phyloP scores from a whole-genome alignment of 2,888 invertebrate genomes.

The Agonopterix alstromeriana region DNA sequence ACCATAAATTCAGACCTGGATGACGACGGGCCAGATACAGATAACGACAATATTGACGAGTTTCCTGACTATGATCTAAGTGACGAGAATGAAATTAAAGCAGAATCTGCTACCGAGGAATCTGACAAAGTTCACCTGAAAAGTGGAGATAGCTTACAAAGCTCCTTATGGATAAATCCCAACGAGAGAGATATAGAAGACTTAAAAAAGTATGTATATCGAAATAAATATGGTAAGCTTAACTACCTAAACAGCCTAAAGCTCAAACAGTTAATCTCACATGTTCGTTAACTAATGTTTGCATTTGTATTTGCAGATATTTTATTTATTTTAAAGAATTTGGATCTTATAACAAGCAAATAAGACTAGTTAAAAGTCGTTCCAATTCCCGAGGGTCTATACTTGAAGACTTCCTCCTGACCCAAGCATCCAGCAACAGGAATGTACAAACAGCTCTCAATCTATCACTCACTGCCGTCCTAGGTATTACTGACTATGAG shows the following conservation, averaged over 20 bases:
- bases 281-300: neutral
- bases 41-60: constrained; percentile 50
- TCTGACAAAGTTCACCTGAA: constrained; percentile 35
- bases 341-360: constrained; percentile 67
- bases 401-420: constrained; percentile 52
- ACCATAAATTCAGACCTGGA: constrained; percentile 60
- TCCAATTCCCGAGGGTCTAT: constrained; percentile 68
- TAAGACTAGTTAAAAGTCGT: constrained; percentile 57
- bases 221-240: no score
- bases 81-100: constrained; percentile 42
- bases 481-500: constrained; percentile 48
- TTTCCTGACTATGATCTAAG: constrained; percentile 57
- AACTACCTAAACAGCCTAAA: no score
- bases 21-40: constrained; percentile 51
- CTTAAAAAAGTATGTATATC: constrained; percentile 60
- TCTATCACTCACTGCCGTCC: constrained; percentile 35
- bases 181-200: constrained; percentile 74
- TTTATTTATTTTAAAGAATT: constrained; percentile 75
- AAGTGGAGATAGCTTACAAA: constrained; percentile 56
- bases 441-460: constrained; percentile 16
- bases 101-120: constrained; percentile 34
- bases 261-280: no score
- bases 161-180: constrained; percentile 58
- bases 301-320: constrained; percentile 56
- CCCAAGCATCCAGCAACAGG: constrained; percentile 13